phyloP scores from a whole-genome alignment of 2,113 vertebrate species.

The Percina caprodes region DNA sequence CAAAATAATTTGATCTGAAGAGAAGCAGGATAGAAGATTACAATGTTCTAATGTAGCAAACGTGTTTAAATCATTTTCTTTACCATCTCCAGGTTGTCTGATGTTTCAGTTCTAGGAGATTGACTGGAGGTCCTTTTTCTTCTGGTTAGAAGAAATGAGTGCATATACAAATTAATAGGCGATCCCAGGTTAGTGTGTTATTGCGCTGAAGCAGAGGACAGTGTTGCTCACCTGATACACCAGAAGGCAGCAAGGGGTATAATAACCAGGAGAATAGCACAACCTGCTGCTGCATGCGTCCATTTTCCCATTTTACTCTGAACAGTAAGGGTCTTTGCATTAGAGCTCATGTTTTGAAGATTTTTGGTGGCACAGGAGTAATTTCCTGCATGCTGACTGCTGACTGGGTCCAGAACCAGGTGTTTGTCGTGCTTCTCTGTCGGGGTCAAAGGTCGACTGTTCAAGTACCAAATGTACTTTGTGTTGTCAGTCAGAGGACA shows the following conservation, averaged over 20 bases:
- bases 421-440: neutral
- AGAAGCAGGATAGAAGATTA: neutral
- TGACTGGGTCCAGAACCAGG: conserved; percentile 12
- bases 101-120: neutral
- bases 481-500: conserved; percentile 8
- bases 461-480: conserved; percentile 7
- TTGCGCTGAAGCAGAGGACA: neutral
- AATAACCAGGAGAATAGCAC: neutral
- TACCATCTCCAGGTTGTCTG: conserved; percentile 13
- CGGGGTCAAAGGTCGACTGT: neutral
- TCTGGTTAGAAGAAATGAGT: neutral
- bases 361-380: neutral
- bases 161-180: neutral
- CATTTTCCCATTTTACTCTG: neutral
- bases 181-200: neutral
- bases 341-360: neutral
- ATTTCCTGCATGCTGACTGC: conserved; percentile 14
- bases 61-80: no score
- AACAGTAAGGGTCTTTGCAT: neutral
- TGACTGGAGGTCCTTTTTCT: neutral
- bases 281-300: neutral
- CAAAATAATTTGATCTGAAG: no score
- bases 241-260: neutral
- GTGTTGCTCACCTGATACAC: conserved; percentile 6
- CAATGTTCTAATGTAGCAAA: neutral